Evolutionary conservation across 2,113 vertebrate genomes (phyloP), one percentile per base, ranked within the genome.

Genomic region (Eleginops maclovinus): DNA sequence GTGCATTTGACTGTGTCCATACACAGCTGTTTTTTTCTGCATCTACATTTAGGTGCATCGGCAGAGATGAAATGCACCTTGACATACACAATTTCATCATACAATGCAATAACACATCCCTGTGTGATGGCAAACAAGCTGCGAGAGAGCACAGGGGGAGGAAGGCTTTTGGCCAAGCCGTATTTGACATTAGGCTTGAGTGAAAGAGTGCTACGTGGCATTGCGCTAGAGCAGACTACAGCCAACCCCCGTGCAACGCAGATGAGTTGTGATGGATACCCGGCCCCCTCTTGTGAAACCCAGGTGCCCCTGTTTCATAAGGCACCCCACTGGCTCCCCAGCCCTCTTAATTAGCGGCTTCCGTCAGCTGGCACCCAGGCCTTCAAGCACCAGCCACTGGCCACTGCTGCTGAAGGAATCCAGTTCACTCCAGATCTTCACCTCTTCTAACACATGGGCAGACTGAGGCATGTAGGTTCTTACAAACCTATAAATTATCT

Each of bases 241-340:
- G 62, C 73, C 56, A 26, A 73, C 77, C 24, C 66, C 66, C 4
- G 60, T 53, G 74, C 64, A 72, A 84, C 67, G 60, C 80, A 88
- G 87, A 84, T 82, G 82, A 87, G 73, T 80, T 72, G 79, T 76
- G 88, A 92, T 84, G 84, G 84, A 77, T 88, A 81, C 81, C 80
- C 82, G 13, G 79, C 89, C 85, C 81, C 88, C 87, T 85, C 84
- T 69, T 68, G 81, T 82, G 90, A 91, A 92, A 89, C 88, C 90
- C 89, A 88, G 90, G 91, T 89, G 90, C 82, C 88, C 81, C 79
- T 88, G 84, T 92, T 92, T 89, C 84, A 89, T 89, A 73, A 86
- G 79, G 80, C 87, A 36, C 82, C 88, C 89, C 84, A 66, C 87
- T 36, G 87, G 81, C 87, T 89, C 89, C 83, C 59, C 84, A 83